Conservation (phyloP, 2,888 invertebrate genomes). For the Ischnura elegans region DNA sequence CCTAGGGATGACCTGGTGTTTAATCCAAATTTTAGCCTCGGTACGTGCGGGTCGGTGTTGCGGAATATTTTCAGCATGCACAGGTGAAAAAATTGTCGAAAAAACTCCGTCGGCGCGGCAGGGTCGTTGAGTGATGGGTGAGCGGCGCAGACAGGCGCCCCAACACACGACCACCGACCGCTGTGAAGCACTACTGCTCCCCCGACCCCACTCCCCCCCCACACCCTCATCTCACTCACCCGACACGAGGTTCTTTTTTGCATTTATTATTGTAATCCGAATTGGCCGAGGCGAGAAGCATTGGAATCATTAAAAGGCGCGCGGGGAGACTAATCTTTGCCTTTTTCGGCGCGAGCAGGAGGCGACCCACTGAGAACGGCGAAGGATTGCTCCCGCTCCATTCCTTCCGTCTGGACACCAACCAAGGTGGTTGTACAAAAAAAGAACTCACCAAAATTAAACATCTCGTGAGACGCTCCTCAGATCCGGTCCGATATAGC, state of each 20-base stretch:
- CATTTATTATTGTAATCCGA: neutral
- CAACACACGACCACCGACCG: neutral
- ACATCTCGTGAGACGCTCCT: neutral
- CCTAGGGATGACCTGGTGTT: no score
- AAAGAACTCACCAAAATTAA: neutral
- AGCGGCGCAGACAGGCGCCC: neutral
- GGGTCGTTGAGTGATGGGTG: neutral
- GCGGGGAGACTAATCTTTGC: neutral
- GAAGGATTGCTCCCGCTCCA: neutral
- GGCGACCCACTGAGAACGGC: neutral
- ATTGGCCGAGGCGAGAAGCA: neutral
- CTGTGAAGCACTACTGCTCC: no score
- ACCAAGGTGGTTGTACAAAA: neutral
- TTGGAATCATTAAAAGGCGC: neutral
- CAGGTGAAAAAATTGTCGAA: no score
- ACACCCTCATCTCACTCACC: neutral
- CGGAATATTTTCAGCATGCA: no score
- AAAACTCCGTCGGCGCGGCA: no score
- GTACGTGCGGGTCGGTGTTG: no score
- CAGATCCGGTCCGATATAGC: neutral
- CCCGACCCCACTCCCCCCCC: no score
- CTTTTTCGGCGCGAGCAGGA: neutral
- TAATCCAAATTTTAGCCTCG: no score
- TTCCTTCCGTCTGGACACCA: neutral
- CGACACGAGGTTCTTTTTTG: neutral